Base-by-base conservation (phyloP, 2,888 invertebrate genomes). In the Brachynemurus nebulosus region DNA sequence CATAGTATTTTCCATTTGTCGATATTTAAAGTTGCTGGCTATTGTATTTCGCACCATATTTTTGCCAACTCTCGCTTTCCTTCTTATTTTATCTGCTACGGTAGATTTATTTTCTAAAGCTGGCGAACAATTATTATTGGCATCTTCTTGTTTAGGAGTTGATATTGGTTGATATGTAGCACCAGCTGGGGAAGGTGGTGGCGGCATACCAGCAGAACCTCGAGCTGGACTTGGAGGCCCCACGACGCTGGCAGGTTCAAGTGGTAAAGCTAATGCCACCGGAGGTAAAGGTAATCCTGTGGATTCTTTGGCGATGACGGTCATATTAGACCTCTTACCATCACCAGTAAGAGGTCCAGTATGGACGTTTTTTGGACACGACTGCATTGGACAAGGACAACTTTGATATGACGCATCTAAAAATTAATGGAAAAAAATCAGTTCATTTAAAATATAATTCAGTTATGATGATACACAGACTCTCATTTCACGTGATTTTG, bases 351-450 rank as follows among this genome's bases (percentile, higher is more conserved):
- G 88, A 85, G 88, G 88, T 80, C 89, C 89, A 89, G 88, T 86
- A 86, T 79, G 86, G 81, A 83, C 89, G 89, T 90, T 90, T 90
- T 89, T 89, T 89, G 89, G 86, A 89, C 86, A 89, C 78, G 86
- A 80, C 73, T 86, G 86, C 75, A 86, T 78, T 71, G 88, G 86
- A 75, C 88, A 89, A 59, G 88, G 85, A 69, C 89, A 88, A 68
- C 75, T 72, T 59, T 74, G 75, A 63, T 78, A 71, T 64, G 78
- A 70, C 60, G 64, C 64, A 63, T 68, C 68, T 70, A 58, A 40
- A 25, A 12, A 4, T 23, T 14, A 42, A 42, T 17, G 5, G 5
- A 37, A 5, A 18, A 14, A 5, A 37, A 37, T 5, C 3, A 37
- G 17, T 5, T n/a, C 9, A 25, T 8, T 7, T 25, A 8, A 8